Base-by-base conservation (phyloP, 2,888 invertebrate genomes). In the Catocala fraxini region DNA sequence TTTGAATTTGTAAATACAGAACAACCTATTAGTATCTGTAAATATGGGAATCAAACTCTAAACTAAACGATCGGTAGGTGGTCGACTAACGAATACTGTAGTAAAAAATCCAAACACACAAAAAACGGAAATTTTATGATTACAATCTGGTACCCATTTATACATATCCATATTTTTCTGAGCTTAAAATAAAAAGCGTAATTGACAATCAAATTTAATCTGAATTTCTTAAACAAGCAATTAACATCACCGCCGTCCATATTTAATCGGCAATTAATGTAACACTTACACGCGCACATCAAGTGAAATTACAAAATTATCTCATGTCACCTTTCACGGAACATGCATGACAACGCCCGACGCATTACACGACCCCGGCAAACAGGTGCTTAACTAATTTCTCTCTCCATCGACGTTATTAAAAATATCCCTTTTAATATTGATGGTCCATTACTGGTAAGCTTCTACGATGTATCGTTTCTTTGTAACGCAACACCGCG, bases 401-500 rank as follows among this genome's bases (percentile, higher is more conserved):
- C 56, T 65, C 52, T 65, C 61, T 69, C 65, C 71, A 63, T 68
- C 65, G 15, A 57, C 60, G 74, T 79, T 83, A 82, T 82, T 81
- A 84, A 81, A 85, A 84, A 82, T 80, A 77, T 75, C 79, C 79
- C 79, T 84, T 88, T 86, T 87, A 90, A 87, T 91, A 91, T 90
- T 90, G 87, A 91, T 92, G 86, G 88, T 81, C 88, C 85, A 91
- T 92, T 92, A 91, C 84, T 72, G 79, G 81, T 86, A 82, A 85
- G 88, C 88, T 86, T 81, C 81, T 82, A 82, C 81, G 75, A 83
- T 77, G 81, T 86, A 87, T 84, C 84, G 82, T 82, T 88, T 88
- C 89, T 92, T 92, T 93, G 93, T 90, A 94, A 94, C 77, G 68
- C 74, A 81, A 92, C 85, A 89, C 93, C 93, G 90, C 86, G 79